Conservation (phyloP, 2,113 vertebrate genomes). For the Hystrix cristata region DNA sequence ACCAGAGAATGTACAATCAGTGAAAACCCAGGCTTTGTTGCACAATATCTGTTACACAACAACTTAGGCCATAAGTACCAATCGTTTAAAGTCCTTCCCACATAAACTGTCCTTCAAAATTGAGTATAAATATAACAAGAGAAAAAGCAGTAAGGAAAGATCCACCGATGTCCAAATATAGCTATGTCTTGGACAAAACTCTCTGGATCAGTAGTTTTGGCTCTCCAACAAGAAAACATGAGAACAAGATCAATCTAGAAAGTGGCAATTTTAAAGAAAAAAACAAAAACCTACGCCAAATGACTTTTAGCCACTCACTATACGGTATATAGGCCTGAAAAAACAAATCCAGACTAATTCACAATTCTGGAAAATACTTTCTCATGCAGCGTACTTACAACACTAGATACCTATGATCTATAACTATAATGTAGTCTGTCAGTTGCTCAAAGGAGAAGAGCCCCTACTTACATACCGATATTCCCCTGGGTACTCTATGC, state of each 20-base stretch:
- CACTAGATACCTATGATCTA: not conserved
- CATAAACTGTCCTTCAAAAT: slow-evolving; percentile 43
- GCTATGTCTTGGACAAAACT: slow-evolving; percentile 46
- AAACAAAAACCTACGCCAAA: not conserved
- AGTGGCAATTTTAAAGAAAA: slow-evolving; percentile 12
- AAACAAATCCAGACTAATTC: slow-evolving; percentile 55
- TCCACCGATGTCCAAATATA: slow-evolving; percentile 45
- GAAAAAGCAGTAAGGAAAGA: slow-evolving; percentile 24
- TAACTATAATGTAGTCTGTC: slow-evolving; percentile 9
- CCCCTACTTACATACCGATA: not conserved
- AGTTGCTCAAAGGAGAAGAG: not conserved
- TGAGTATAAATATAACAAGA: slow-evolving; percentile 25
- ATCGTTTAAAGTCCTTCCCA: not conserved
- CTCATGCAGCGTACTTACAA: slow-evolving; percentile 12
- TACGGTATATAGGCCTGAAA: slow-evolving; percentile 27
- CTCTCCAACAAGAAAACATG: not conserved
- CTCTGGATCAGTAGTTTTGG: slow-evolving; percentile 7
- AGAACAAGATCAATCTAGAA: slow-evolving; percentile 49
- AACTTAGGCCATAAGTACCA: not conserved
- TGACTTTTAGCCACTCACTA: slow-evolving; percentile 47
- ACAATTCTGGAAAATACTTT: slow-evolving; percentile 34
- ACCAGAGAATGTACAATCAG: not conserved
- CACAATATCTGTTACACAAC: not conserved
- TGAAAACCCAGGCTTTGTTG: not conserved
- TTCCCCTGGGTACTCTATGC: not conserved